These are phyloP conservation scores for Sardina pilchardus DNA, from an alignment of 2,113 vertebrate genomes.

Conservation along the genomic window DNA sequence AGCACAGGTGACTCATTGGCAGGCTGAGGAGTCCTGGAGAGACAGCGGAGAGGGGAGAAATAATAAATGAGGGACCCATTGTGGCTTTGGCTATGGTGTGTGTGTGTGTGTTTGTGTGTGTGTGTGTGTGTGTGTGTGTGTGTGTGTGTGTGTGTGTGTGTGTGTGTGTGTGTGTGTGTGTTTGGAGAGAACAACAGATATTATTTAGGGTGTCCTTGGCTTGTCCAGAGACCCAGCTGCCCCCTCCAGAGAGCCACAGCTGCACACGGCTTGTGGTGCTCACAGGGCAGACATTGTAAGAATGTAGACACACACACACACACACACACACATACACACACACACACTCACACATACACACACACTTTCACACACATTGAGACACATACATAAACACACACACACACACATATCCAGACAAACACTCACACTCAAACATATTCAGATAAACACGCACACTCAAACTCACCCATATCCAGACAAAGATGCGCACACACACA, in stretches of 20 bases:
- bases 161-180: not conserved
- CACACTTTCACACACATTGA: not conserved
- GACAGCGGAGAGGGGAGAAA: not conserved
- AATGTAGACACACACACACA: slow-evolving; percentile 9
- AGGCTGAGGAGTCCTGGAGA: not conserved
- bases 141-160: not conserved
- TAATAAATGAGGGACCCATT: too few species aligned
- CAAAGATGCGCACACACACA: not conserved
- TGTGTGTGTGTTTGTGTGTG: not conserved
- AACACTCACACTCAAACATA: not conserved
- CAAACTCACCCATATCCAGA: not conserved
- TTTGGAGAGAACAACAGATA: not conserved
- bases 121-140: not conserved
- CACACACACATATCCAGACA: not conserved
- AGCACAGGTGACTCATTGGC: too few species aligned
- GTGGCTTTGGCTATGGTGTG: not conserved
- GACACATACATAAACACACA: too few species aligned
- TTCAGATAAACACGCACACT: not conserved
- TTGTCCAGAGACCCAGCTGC: not conserved
- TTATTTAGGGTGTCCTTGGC: not conserved
- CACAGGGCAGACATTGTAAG: not conserved
- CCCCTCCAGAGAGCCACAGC: not conserved
- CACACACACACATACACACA: not conserved
- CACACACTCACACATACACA: not conserved
- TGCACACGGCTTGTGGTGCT: not conserved